Evolutionary conservation across 1,140 invertebrate genomes (phyloP), one percentile per base, ranked within the genome.

Genomic region (Leucophenga varia): DNA sequence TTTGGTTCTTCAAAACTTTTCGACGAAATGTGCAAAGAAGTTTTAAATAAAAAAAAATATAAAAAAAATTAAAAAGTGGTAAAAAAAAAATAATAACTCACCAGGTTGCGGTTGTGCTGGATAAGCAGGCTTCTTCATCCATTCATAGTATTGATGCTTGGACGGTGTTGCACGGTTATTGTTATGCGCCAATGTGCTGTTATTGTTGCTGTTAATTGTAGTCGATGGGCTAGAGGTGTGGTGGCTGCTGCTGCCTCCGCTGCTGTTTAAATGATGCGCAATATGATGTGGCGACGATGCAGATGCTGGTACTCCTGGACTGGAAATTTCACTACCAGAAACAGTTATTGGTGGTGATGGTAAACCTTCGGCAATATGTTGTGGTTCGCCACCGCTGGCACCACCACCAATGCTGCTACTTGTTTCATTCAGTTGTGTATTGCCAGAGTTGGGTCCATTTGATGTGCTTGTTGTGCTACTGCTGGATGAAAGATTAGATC

Each of bases 51-150:
- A 41, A 25, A 14, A 21, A 20, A 20, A 41, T 41, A 41, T 16
- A 85, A 53, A 38, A 47, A 34, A 47, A 42, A 40, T 40, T 39
- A n/a, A n/a, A n/a, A n/a, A n/a, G n/a, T n/a, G n/a, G n/a, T n/a
- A n/a, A n/a, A n/a, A n/a, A 40, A 39, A 39, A 21, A 38, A 40
- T 7, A 16, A 31, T 12, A 14, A 25, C 81, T 81, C 75, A 91
- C 90, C 89, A 76, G 88, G 87, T 76, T 87, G 89, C 1, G 87
- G 86, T 63, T 90, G 87, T 36, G 77, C 84, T 65, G 90, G 88
- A 71, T 92, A 92, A 8, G 86, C 85, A 0, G 87, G 85, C 72
- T 90, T 91, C 69, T 89, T 92, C 84, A 94, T 93, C 90, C 90
- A 94, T 54, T 91, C 90, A 70, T 84, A 93, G 68, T 84, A 93